Evolutionary conservation across 2,888 invertebrate genomes (phyloP).

Genomic region (Palloptera scutellata): DNA sequence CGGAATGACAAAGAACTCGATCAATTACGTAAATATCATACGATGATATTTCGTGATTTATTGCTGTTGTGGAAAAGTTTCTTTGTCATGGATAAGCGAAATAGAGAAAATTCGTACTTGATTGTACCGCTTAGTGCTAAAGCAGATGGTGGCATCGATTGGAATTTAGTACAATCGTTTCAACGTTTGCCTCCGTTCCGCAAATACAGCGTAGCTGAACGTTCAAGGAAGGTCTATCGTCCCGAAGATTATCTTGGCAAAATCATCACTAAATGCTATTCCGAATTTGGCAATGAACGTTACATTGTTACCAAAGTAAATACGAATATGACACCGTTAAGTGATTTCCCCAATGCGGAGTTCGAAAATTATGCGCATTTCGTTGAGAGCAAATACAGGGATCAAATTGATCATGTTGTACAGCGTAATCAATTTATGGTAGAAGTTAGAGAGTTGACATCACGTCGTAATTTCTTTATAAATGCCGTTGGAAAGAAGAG

Average conservation of each 20-base stretch:
- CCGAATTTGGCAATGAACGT: slow-evolving; percentile 65
- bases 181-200: slow-evolving; percentile 63
- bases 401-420: slow-evolving; percentile 66
- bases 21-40: slow-evolving; percentile 72
- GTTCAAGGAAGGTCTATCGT: slow-evolving; percentile 66
- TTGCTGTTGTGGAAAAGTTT: slow-evolving; percentile 70
- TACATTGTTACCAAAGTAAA: slow-evolving; percentile 78
- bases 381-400: slow-evolving; percentile 76
- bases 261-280: slow-evolving; percentile 89
- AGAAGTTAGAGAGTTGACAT: slow-evolving; percentile 72
- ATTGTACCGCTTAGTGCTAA: slow-evolving; percentile 64
- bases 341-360: slow-evolving; percentile 68
- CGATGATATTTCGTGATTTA: slow-evolving; percentile 77
- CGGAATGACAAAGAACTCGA: slow-evolving; percentile 65
- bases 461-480: slow-evolving; percentile 59
- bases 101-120: slow-evolving; percentile 67
- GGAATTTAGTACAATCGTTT: slow-evolving; percentile 67
- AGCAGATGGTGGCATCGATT: slow-evolving; percentile 68
- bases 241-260: slow-evolving; percentile 73
- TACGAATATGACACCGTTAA: slow-evolving; percentile 71
- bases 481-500: slow-evolving; percentile 52
- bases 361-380: slow-evolving; percentile 77
- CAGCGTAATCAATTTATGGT: slow-evolving; percentile 76
- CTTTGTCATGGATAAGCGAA: slow-evolving; percentile 68
- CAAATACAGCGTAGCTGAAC: slow-evolving; percentile 66